Conservation (phyloP, 2,888 invertebrate species). For the Pyralis farinalis region DNA sequence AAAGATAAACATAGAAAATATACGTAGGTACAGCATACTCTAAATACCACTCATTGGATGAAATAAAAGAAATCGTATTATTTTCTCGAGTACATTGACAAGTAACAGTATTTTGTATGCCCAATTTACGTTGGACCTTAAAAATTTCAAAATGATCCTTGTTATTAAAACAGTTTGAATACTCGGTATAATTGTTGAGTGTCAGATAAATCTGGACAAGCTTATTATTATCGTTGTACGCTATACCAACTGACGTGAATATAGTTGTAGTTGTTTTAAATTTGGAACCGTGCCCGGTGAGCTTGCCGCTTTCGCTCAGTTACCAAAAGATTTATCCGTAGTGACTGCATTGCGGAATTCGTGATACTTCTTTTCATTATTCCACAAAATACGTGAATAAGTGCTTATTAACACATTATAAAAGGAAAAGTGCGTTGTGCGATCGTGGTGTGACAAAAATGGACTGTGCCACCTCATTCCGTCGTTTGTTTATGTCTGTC, state of each 20-base stretch:
- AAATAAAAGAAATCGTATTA: no score
- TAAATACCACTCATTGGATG: no score
- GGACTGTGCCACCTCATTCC: conserved; percentile 31
- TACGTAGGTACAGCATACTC: no score
- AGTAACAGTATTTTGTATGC: background rate
- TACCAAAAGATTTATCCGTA: conserved; percentile 45
- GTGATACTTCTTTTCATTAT: conserved; percentile 25
- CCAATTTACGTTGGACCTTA: conserved; percentile 11
- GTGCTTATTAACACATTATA: background rate
- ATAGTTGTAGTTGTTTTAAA: conserved; percentile 65
- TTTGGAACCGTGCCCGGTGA: conserved; percentile 72
- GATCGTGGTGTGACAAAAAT: conserved; percentile 34
- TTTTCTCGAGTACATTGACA: no score
- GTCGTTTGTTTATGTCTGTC: conserved; percentile 53
- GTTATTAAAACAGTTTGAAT: no score
- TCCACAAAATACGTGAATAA: background rate
- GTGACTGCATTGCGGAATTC: conserved; percentile 45
- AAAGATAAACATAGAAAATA: no score
- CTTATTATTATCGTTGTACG: conserved; percentile 39
- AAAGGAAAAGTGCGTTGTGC: conserved; percentile 21
- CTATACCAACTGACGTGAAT: conserved; percentile 46
- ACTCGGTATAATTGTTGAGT: conserved; percentile 8
- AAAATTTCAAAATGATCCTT: background rate
- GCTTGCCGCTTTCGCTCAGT: conserved; percentile 57
- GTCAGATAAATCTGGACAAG: conserved; percentile 33